Evolutionary conservation across 2,888 invertebrate genomes (phyloP), one percentile per base, ranked within the genome.

Genomic region (Caenorhabditis sp.): DNA sequence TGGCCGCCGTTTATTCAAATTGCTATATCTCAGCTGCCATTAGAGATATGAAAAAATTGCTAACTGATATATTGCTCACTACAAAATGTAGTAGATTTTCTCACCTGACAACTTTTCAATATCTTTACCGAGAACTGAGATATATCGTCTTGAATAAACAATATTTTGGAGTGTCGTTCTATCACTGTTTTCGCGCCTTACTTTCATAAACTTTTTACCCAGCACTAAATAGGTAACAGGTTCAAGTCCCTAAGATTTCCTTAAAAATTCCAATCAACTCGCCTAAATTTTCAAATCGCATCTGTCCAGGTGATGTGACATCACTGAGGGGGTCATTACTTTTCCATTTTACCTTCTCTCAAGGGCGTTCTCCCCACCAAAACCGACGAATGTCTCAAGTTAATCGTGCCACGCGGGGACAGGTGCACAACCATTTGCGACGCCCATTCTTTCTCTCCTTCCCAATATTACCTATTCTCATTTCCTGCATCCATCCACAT

Each of bases 391-490:
- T 35, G 32, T 45, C 59, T 52, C 52, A 32, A 39, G 52, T 70
- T 59, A 70, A 70, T 70, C 59, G 70, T 70, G 37, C 70, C 70
- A 59, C 59, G 70, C 66, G 46, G 8, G 27, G 59, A 70, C 59
- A 70, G 59, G 70, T 59, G 56, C 35, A 35, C 35, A 30, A 30
- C 35, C 35, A 35, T 35, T 35, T 13, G 4, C 35, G 52, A 13
- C 53, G 15, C 50, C 20, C 41, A 30, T 11, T 39, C 50, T 43
- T 26, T 30, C 26, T 26, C 20, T 43, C 26, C 30, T 20, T 59
- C 41, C 27, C 48, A n/a, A 5, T 30, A 2, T 27, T n/a, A 8
- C 30, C 24, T 65, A 39, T 65, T 35, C 32, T 15, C 26, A 37
- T 66, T 37, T 11, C n/a, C n/a, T n/a, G n/a, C n/a, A n/a, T n/a